Evolutionary conservation across 1,140 invertebrate species (phyloP).

Genomic region (Papilio polytes): DNA sequence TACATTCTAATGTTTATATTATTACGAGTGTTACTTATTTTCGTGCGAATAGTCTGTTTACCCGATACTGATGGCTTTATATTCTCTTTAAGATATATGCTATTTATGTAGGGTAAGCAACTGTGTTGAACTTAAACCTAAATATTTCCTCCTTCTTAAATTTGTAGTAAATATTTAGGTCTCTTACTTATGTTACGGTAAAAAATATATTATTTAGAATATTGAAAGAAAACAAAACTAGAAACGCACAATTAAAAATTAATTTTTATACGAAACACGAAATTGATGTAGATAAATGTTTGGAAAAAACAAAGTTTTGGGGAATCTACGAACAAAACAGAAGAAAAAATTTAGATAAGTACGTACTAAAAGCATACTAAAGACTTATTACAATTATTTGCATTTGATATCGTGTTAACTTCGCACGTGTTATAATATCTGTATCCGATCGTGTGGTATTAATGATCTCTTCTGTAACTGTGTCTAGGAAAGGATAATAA

Average conservation of each 20-base stretch:
- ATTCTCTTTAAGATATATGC: conserved; percentile 39
- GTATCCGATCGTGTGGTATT: conserved; percentile 12
- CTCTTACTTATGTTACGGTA: too few relatives aligned
- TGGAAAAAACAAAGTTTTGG: too few relatives aligned
- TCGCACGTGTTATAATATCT: neutral
- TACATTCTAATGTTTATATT: conserved; percentile 74
- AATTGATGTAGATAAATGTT: too few relatives aligned
- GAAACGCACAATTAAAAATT: too few relatives aligned
- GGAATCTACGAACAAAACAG: too few relatives aligned
- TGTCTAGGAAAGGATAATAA: conserved; percentile 1
- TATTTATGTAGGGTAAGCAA: conserved; percentile 15
- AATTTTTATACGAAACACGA: too few relatives aligned
- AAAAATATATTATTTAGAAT: too few relatives aligned
- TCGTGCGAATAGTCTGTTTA: conserved; percentile 63
- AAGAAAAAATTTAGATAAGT: too few relatives aligned
- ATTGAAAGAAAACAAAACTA: too few relatives aligned
- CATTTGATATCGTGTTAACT: neutral
- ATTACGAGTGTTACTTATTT: conserved; percentile 65
- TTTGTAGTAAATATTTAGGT: too few relatives aligned
- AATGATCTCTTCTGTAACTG: neutral
- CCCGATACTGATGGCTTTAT: conserved; percentile 51
- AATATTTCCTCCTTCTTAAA: neutral
- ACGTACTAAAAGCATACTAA: too few relatives aligned
- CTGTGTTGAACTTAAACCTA: conserved; percentile 9
- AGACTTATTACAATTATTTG: neutral